Conservation (phyloP, 1,140 invertebrate genomes). For the Drusus annulatus region DNA sequence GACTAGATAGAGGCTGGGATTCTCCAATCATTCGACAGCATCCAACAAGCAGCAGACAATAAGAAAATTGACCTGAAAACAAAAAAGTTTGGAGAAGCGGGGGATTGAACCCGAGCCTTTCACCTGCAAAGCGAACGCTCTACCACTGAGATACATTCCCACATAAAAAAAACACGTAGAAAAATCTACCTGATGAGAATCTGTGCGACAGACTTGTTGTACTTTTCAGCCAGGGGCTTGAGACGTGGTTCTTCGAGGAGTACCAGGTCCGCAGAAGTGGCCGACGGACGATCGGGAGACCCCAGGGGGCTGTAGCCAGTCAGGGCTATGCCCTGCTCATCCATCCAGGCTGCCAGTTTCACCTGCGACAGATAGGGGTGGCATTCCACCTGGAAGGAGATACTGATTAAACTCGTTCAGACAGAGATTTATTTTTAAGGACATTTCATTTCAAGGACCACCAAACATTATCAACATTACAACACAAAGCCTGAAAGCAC, state of each 20-base stretch:
- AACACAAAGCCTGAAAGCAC: too few relatives aligned
- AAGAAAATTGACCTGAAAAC: too few relatives aligned
- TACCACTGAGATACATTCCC: too few relatives aligned
- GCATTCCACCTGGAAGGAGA: conserved; percentile 76
- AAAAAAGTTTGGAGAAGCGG: conserved; percentile 77
- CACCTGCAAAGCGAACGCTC: conserved; percentile 95
- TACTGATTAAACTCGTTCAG: background rate
- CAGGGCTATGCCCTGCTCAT: conserved; percentile 75
- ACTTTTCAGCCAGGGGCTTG: conserved; percentile 72
- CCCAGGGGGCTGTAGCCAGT: conserved; percentile 88
- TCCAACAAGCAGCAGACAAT: too few relatives aligned
- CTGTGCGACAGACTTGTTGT: conserved; percentile 80
- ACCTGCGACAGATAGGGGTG: conserved; percentile 84
- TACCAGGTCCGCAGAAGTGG: conserved; percentile 79
- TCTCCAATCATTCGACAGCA: too few relatives aligned
- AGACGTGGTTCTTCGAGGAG: conserved; percentile 74
- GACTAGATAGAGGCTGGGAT: too few relatives aligned
- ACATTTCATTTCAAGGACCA: too few relatives aligned
- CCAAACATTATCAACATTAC: too few relatives aligned
- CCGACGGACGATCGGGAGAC: conserved; percentile 80
- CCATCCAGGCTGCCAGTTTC: conserved; percentile 79
- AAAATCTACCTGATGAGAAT: conserved; percentile 75
- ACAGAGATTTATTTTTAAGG: background rate
- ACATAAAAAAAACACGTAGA: too few relatives aligned
- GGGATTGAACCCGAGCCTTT: conserved; percentile 92